These are phyloP conservation scores for Mayetiola destructor DNA, from an alignment of 2,888 invertebrate species.

Conservation along the genomic window DNA sequence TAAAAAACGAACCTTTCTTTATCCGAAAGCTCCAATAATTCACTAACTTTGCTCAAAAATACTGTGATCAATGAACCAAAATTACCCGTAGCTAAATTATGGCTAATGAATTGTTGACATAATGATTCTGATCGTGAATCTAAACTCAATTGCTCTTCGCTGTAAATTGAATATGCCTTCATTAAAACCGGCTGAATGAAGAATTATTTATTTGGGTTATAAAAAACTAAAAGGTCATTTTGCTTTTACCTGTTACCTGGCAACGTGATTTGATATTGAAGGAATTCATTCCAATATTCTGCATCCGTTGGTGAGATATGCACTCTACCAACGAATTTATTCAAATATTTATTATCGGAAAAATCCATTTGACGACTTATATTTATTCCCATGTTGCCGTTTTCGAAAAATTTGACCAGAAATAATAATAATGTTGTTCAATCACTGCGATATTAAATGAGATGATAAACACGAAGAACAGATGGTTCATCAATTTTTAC, in stretches of 20 bases:
- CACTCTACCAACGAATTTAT: conserved; percentile 63
- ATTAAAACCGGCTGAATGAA: neutral
- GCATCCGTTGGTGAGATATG: conserved; percentile 73
- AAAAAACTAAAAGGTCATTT: conserved; percentile 20
- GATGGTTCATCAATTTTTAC: too few relatives aligned
- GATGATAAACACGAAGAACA: too few relatives aligned
- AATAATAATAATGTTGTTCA: too few relatives aligned
- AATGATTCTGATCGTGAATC: conserved; percentile 65
- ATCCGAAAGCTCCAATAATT: conserved; percentile 70
- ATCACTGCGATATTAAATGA: too few relatives aligned
- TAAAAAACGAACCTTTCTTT: conserved; percentile 65
- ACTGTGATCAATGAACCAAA: conserved; percentile 75
- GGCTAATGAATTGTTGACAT: conserved; percentile 61
- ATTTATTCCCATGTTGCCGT: conserved; percentile 62
- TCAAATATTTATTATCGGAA: conserved; percentile 63
- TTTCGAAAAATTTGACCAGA: too few relatives aligned
- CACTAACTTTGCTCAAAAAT: conserved; percentile 66
- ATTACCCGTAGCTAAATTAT: conserved; percentile 81
- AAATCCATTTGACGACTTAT: conserved; percentile 68
- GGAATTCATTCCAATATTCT: conserved; percentile 85
- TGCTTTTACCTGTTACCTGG: conserved; percentile 56
- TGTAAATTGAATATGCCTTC: conserved; percentile 35
- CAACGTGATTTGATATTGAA: conserved; percentile 78
- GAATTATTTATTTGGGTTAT: neutral
- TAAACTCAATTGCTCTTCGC: conserved; percentile 64